Evolutionary conservation across 2,113 vertebrate species (phyloP), one percentile per base, ranked within the genome.

Genomic region (Lonchura striata): DNA sequence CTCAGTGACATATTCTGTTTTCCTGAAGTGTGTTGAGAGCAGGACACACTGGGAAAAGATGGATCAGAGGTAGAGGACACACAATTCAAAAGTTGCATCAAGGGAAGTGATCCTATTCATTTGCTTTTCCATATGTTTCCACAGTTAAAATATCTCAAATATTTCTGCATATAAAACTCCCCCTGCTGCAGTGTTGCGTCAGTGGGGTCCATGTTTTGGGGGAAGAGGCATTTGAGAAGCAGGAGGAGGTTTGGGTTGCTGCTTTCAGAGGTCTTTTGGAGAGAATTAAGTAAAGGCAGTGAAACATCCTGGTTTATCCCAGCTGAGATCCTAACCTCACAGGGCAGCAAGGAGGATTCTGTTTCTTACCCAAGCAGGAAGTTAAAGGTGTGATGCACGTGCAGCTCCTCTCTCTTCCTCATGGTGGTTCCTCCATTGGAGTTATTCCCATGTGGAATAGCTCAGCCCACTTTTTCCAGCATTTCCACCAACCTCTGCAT

Each of bases 341-440:
- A 3, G 6, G 13, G n/a, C 39, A 71, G n/a, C 14, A 20, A 24
- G 35, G 21, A 71, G 11, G 25, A 30, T 24, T 35, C 0, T 50
- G 14, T 10, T 84, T 61, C 31, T 59, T 42, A 41, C 0, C 41
- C 21, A 50, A 9, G 9, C 0, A 14, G 12, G 25, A 61, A 41
- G 21, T 16, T 68, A 37, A 76, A 77, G 30, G 17, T 54, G 5
- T 50, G 65, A 30, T 37, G 22, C 19, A 8, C 0, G 0, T 33
- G 47, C 9, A 31, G 3, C 25, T 52, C 31, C 18, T 57, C 22
- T 63, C 31, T 46, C 27, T 31, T 75, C 13, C 37, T 50, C 30
- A 4, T 7, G 7, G 41, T 78, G 13, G 7, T 82, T 54, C 31
- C n/a, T 75, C 44, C 2, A 0, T 0, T 47, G 77, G 37, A 61